Evolutionary conservation across 2,797 vertebrate species (phyloP), one percentile per base, ranked within the genome.

Genomic region (Threskiornis aethiopicus): DNA sequence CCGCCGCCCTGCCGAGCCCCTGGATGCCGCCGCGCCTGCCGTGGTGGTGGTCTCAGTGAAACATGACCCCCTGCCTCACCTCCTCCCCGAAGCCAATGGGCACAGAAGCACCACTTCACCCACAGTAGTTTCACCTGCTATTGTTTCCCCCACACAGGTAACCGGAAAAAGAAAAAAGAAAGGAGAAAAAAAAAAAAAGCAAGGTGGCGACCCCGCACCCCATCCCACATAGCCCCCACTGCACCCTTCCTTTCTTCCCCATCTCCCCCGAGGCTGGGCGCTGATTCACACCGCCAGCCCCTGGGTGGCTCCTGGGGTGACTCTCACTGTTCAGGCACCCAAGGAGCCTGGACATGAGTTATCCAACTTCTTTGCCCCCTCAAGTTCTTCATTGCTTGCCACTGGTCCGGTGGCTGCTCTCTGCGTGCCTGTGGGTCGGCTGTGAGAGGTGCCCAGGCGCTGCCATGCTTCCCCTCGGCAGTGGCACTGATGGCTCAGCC

Each of bases 81-180:
- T 98, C 81, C 97, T 97, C 77, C 98, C 97, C 25, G 99, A 99
- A 98, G 98, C 99, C 97, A 99, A 99, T 95, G 99, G 99, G 95
- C 96, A 98, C 97, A 95, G 97, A 96, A 97, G 98, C 97, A 94
- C 98, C 98, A 96, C 94, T 93, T 98, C 98, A 97, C 98, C 98
- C 97, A 97, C 98, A 93, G 37, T 98, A 98, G 97, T 97, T 89
- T 98, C 98, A 86, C 98, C 98, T 92, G 98, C 97, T 93, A 94
- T 98, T 94, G 97, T 97, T 95, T 95, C 98, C 98, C 99, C 99
- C 84, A 80, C 98, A 96, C 99, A 99, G 99, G 99, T 99, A 99
- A 99, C 96, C 20, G 91, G 96, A 88, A 95, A 85, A 84, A 89
- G 14, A 16, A 62, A 69, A 83, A 70, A 72, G 6, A 11, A 31